Evolutionary conservation across 2,888 invertebrate species (phyloP).

Genomic region (Nemurella pictetii): DNA sequence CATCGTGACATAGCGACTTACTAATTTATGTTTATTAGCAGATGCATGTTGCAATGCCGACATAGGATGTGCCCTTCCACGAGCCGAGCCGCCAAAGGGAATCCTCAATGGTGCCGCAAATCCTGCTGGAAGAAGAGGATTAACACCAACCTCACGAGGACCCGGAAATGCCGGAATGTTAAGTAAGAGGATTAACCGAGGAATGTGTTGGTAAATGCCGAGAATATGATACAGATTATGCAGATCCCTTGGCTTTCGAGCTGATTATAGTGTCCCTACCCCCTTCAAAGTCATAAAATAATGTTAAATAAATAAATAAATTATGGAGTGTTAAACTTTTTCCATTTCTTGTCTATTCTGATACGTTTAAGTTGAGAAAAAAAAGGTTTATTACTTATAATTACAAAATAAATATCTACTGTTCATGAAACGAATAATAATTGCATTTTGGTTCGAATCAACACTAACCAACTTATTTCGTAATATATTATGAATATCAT

Average conservation of each 20-base stretch:
- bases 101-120: not conserved
- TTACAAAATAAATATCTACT: no score
- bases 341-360: no score
- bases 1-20: not conserved
- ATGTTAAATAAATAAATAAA: no score
- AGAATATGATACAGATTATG: not conserved
- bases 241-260: not conserved
- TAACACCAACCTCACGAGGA: not conserved
- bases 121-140: not conserved
- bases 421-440: no score
- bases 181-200: not conserved
- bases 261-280: no score
- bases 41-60: not conserved
- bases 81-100: not conserved
- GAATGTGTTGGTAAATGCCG: not conserved
- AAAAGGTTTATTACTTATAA: no score
- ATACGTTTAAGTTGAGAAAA: no score
- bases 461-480: no score
- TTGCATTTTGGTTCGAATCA: no score
- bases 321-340: no score
- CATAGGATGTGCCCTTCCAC: not conserved
- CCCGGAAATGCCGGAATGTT: not conserved
- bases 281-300: no score
- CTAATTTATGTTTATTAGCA: not conserved
- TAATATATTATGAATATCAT: no score